Base-by-base conservation (phyloP, 2,888 invertebrate genomes). In the Athalia circularis region DNA sequence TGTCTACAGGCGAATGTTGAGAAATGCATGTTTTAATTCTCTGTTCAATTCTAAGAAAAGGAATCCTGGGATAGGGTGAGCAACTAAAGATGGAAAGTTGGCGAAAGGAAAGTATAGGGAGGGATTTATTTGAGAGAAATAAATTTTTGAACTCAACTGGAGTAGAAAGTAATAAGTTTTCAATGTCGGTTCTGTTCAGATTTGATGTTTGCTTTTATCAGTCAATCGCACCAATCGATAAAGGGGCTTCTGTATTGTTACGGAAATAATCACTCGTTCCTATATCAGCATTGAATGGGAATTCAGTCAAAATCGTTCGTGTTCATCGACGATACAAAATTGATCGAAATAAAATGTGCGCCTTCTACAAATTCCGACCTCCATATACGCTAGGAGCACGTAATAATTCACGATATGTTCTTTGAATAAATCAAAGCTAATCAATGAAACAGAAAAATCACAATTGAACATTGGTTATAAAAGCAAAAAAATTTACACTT, bases 401-500 rank as follows among this genome's bases (percentile, higher is more conserved):
- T 29, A 29, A 29, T 29, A 29, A 29, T 29, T 29, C 1, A 29
- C 2, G 0, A 29, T 2, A 29, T 29, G 29, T 0, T 29, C 29
- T 29, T 29, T 29, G 29, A 29, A 29, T 0, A 29, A 29, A 29
- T 29, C 29, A 29, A 29, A 29, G 2, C 29, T 29, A 2, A 29
- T 29, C 65, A 15, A 6, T 11, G 48, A 65, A 48, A 68, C 54
- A 4, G 43, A 70, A 54, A 54, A 50, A 47, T 13, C 7, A 8
- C 47, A 47, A 65, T 3, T 47, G 29, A 29, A 29, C 29, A 29
- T 29, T 29, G 65, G 13, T 65, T n/a, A 48, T 48, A 48, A 65
- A 47, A 48, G 29, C 48, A 8, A 11, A 62, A 62, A 29, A 29
- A 29, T 29, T 29, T 29, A 29, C 29, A 90, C 92, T 92, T 89